Evolutionary conservation across 2,113 vertebrate genomes (phyloP), one percentile per base, ranked within the genome.

Genomic region (Porphyrio hochstetteri): DNA sequence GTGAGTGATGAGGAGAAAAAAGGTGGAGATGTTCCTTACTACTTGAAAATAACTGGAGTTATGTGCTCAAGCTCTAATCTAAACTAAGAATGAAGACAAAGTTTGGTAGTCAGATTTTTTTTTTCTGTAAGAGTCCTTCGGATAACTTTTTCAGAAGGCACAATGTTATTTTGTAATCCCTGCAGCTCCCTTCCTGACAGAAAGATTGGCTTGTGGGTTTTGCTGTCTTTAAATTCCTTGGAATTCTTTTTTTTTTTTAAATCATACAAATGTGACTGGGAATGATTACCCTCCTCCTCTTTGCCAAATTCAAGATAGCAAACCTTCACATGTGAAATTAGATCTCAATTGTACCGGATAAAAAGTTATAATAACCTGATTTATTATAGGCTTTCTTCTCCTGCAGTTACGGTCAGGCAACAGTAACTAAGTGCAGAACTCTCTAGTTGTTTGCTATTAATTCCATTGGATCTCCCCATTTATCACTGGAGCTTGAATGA

Each of bases 341-440:
- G 69, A 81, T 40, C 75, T 94, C 88, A 95, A 67, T 90, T 81
- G 56, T 82, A 53, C 33, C 63, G 82, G 83, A 82, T 76, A 88
- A 78, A 46, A 92, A 93, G 59, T 82, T 11, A 69, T 36, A 89
- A 61, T 65, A 84, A 87, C 40, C 38, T 87, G 46, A 94, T 86
- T 82, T 91, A 94, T 91, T 90, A 36, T 8, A 70, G n/a, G 42
- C 67, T 91, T 95, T 65, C 44, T 78, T 96, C 56, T 79, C 24
- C 53, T 91, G 63, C 65, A 87, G 52, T 80, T 92, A 97, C 94
- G 87, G 69, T 77, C 84, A 96, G 24, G 53, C 57, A 91, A 65
- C 27, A 61, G 53, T 82, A 72, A 4, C n/a, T n/a, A 79, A 81
- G 70, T 7, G 9, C 36, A 78, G 78, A 75, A 61, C 27, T 82